Conservation (phyloP, 2,113 vertebrate species). For the Channa argus region DNA sequence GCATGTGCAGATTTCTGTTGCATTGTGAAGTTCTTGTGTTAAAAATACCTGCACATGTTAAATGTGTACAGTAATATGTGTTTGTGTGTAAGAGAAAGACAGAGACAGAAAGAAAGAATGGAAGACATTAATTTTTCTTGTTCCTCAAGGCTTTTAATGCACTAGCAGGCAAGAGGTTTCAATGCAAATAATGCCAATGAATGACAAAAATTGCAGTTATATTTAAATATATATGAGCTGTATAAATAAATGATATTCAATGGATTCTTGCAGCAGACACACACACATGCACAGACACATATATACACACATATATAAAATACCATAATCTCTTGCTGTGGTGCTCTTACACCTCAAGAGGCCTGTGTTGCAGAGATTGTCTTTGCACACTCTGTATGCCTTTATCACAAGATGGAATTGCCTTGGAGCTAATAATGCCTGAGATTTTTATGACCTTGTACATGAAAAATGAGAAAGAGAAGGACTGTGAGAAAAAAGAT, state of each 20-base stretch:
- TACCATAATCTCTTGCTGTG: background rate
- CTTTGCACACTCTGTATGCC: background rate
- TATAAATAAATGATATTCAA: constrained; percentile 51
- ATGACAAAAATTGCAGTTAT: background rate
- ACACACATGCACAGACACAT: background rate
- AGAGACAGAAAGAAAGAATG: too few relatives aligned
- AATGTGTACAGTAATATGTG: background rate
- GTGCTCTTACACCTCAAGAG: constrained; percentile 27
- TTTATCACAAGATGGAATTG: constrained; percentile 4
- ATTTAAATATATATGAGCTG: constrained; percentile 59
- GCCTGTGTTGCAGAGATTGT: constrained; percentile 4
- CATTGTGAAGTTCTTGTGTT: constrained; percentile 43
- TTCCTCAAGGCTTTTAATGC: constrained; percentile 2
- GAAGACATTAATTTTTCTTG: too few relatives aligned
- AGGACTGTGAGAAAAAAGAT: constrained; percentile 1
- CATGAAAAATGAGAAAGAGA: constrained; percentile 26
- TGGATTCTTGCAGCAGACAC: background rate
- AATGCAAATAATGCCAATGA: constrained; percentile 33
- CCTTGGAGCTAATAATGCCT: constrained; percentile 13
- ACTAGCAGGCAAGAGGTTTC: background rate
- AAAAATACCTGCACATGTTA: constrained; percentile 15
- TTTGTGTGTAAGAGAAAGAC: constrained; percentile 11
- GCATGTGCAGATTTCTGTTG: constrained; percentile 43
- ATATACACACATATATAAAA: background rate
- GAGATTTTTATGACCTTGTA: constrained; percentile 32